Base-by-base conservation (phyloP, 1,140 invertebrate species). In the Leptopilina boulardi region DNA sequence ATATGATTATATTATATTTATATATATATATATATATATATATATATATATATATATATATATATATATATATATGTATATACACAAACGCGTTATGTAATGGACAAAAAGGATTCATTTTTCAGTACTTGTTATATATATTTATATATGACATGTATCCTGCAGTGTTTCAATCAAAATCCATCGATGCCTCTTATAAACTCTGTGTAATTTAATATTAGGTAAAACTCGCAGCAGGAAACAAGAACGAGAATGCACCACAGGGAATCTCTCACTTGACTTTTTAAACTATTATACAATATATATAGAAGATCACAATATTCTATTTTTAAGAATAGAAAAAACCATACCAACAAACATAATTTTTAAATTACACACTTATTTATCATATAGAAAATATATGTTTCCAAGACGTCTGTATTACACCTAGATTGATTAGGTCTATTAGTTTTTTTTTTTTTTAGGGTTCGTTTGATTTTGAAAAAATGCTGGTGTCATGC, bases 171-270 rank as follows among this genome's bases (percentile, higher is more conserved):
- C 56, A 66, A 66, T 66, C 56, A 26, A 66, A n/a, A 66, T 13
- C 21, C 21, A 30, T 66, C 56, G 56, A 66, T 66, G 56, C 23
- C 23, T 30, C 21, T 19, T 15, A 30, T 26, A 66, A 38, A 38
- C 34, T 38, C 34, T 26, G 19, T 23, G 56, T 66, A 66, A 66
- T 26, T 66, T 66, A 66, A 66, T 66, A 66, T 66, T 66, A 66
- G 23, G 56, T 66, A 66, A 66, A 66, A 66, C 56, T 66, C 56
- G n/a, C n/a, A 66, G 56, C 56, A 23, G 21, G 56, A 30, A 66
- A 66, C 56, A 66, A 15, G 56, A 30, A 66, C 23, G 23, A 66
- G 56, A 66, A 26, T 30, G 56, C 56, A 66, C 56, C 23, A 21
- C 56, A 23, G 23, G 23, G 56, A 11, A 15, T 30, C 5, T 3